Percentiles rank a stretch among this genome's conserved stretches.
These are phyloP conservation scores for Ricordea florida DNA, from an alignment of 92 coral and sea anemone genomes.

Conservation along the genomic window DNA sequence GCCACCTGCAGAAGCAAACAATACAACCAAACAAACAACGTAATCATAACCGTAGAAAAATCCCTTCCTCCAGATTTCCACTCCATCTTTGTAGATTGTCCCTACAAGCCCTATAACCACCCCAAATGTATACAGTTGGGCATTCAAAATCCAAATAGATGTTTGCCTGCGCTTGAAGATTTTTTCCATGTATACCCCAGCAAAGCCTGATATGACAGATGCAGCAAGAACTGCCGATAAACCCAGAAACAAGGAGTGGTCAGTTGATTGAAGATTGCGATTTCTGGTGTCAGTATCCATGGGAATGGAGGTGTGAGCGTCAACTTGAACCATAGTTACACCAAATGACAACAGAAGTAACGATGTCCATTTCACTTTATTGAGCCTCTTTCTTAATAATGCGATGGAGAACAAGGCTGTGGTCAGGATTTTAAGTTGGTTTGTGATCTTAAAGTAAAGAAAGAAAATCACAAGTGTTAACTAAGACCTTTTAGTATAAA, in stretches of 20 bases:
- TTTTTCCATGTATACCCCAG: constrained; percentile 85
- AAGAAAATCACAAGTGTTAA: not conserved
- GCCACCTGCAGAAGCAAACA: constrained; percentile 76
- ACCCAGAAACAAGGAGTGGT: constrained; percentile 62
- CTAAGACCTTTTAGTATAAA: too few species aligned
- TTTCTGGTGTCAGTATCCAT: too few species aligned
- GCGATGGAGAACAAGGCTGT: constrained; percentile 79
- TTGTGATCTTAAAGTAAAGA: constrained; percentile 56
- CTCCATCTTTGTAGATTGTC: constrained; percentile 70
- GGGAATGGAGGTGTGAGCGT: constrained; percentile 35
- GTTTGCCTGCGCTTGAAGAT: constrained; percentile 55
- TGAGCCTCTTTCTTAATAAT: constrained; percentile 58
- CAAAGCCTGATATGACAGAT: constrained; percentile 74
- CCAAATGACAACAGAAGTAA: constrained; percentile 63
- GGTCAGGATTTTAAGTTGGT: constrained; percentile 78
- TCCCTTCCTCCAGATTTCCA: constrained; percentile 47
- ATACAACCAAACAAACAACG: constrained; percentile 64
- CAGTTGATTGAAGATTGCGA: not conserved
- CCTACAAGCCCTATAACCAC: constrained; percentile 63
- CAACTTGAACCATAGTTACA: constrained; percentile 79
- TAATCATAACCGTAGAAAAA: constrained; percentile 75
- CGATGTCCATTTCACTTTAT: constrained; percentile 62
- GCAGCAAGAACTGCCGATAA: constrained; percentile 70
- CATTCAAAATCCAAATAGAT: constrained; percentile 73
- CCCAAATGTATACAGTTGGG: constrained; percentile 70